phyloP scores from a whole-genome alignment of 2,888 invertebrate species.

The Spialia ferax region DNA sequence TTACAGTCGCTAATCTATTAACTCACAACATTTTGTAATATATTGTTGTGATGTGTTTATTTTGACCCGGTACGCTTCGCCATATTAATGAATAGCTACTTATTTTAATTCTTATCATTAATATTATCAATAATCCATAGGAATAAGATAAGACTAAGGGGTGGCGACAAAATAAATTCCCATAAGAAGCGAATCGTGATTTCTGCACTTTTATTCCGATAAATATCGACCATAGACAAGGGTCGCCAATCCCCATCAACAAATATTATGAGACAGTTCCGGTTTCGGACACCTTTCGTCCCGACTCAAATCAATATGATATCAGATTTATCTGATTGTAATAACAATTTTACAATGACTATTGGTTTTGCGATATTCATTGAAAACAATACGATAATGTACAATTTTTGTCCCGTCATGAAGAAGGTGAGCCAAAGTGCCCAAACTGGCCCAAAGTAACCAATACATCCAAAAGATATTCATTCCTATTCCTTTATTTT shows the following conservation, averaged over 20 bases:
- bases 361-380: conserved; percentile 12
- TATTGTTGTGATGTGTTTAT: conserved; percentile 34
- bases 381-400: conserved; percentile 9
- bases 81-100: no score
- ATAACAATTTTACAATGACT: conserved; percentile 17
- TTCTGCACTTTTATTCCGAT: conserved; percentile 20
- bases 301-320: conserved; percentile 18
- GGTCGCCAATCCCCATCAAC: conserved; percentile 17
- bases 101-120: no score
- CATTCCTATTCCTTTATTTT: neutral
- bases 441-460: neutral
- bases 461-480: neutral
- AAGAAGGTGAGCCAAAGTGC: neutral
- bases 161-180: conserved; percentile 12
- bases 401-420: conserved; percentile 13
- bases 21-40: conserved; percentile 29
- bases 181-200: conserved; percentile 23
- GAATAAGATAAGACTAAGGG: conserved; percentile 6
- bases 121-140: neutral
- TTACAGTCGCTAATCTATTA: conserved; percentile 65
- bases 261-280: conserved; percentile 20
- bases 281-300: conserved; percentile 18
- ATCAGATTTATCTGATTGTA: conserved; percentile 17
- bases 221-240: conserved; percentile 24
- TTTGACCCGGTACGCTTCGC: conserved; percentile 24